A percentile compares a stretch with the other conserved stretches of the same genome.
These are phyloP conservation scores for Phengaris arion DNA, from an alignment of 2,888 invertebrate species.

Conservation along the genomic window DNA sequence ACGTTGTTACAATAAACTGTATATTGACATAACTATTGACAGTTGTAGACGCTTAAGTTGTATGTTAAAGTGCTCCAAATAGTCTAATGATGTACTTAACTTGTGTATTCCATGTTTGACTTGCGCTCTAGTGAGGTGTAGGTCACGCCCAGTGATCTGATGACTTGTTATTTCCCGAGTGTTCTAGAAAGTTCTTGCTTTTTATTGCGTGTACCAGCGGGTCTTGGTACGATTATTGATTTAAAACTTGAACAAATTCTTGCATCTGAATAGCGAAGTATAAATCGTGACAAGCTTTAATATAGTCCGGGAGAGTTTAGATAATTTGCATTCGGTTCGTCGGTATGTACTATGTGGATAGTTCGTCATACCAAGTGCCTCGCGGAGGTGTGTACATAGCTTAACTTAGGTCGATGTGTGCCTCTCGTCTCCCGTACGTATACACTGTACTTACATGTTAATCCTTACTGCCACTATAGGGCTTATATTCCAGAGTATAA, in stretches of 20 bases:
- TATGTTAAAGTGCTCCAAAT: constrained; percentile 60
- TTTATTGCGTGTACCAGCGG: background rate
- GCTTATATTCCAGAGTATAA: constrained; percentile 24
- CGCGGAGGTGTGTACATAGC: constrained; percentile 63
- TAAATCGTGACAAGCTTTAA: constrained; percentile 23
- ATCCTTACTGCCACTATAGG: constrained; percentile 12
- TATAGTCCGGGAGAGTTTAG: constrained; percentile 4
- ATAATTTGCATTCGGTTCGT: constrained; percentile 10
- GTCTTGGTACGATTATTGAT: background rate
- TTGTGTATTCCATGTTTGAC: constrained; percentile 52
- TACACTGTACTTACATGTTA: constrained; percentile 26
- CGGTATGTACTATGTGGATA: background rate
- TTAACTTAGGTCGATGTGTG: constrained; percentile 66
- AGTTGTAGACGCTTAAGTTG: constrained; percentile 48
- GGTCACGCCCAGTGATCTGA: constrained; percentile 14
- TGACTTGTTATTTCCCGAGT: constrained; percentile 14
- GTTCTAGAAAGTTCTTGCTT: constrained; percentile 4
- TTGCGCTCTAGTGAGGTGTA: constrained; percentile 34
- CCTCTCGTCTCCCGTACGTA: constrained; percentile 49
- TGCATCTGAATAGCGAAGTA: constrained; percentile 6
- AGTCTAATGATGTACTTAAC: constrained; percentile 70
- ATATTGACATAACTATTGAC: constrained; percentile 46
- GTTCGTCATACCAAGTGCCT: constrained; percentile 60
- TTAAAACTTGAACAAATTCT: background rate
- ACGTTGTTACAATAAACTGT: constrained; percentile 52